Evolutionary conservation across 2,888 invertebrate species (phyloP).

Genomic region (Diaphora mendica): DNA sequence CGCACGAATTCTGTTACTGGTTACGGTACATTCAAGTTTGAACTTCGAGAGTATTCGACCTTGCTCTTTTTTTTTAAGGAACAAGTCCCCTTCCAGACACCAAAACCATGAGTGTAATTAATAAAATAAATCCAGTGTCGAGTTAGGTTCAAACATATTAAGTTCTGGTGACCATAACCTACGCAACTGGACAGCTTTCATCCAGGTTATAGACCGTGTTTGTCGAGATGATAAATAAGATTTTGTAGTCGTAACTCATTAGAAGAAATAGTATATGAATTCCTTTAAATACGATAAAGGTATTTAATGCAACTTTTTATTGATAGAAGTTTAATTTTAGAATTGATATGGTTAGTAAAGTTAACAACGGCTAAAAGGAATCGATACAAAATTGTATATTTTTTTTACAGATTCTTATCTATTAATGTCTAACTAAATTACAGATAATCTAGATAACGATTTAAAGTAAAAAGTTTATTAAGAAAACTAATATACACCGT

Average conservation of each 20-base stretch:
- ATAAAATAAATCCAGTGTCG: neutral
- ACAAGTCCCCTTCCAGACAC: neutral
- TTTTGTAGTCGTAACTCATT: neutral
- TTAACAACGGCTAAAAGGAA: neutral
- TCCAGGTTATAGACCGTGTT: neutral
- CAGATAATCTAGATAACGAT: neutral
- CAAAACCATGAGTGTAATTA: neutral
- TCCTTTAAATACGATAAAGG: neutral
- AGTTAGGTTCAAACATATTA: neutral
- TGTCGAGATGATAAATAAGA: neutral
- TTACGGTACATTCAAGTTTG: neutral
- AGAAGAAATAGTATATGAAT: neutral
- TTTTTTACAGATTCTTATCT: neutral
- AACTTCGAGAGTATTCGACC: neutral
- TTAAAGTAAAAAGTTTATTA: neutral
- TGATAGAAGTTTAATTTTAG: neutral
- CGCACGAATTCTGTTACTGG: neutral
- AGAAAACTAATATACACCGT: neutral
- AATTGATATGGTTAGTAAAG: neutral
- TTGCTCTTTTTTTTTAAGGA: neutral
- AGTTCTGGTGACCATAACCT: neutral
- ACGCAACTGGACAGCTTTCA: neutral
- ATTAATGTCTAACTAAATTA: neutral
- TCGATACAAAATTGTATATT: neutral
- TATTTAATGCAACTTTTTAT: neutral